Evolutionary conservation across 2,888 invertebrate species (phyloP).

Genomic region (Amphiduros pacificus): DNA sequence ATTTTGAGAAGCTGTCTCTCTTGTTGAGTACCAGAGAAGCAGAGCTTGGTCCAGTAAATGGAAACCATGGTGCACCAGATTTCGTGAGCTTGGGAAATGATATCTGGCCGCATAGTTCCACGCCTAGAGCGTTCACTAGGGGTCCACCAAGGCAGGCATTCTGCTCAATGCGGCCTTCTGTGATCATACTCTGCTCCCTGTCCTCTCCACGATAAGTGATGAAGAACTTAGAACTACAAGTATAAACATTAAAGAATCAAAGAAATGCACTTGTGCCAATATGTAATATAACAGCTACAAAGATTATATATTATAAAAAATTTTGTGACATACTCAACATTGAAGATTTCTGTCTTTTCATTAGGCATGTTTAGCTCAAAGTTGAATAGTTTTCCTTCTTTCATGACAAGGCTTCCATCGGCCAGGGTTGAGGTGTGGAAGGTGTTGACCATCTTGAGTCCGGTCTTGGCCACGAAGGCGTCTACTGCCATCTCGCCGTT

Average conservation of each 20-base stretch:
- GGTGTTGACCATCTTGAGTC: conserved; percentile 81
- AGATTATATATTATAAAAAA: no score
- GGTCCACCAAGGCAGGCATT: conserved; percentile 52
- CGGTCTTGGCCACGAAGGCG: conserved; percentile 76
- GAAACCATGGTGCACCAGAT: conserved; percentile 57
- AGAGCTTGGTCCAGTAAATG: conserved; percentile 47
- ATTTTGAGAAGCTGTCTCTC: conserved; percentile 45
- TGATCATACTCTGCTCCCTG: conserved; percentile 69
- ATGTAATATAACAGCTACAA: background rate
- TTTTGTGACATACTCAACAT: conserved; percentile 65
- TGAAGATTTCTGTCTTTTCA: conserved; percentile 82
- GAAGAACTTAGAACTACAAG: conserved; percentile 49
- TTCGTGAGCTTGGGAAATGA: conserved; percentile 67
- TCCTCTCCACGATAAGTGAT: conserved; percentile 62
- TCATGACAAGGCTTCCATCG: conserved; percentile 73
- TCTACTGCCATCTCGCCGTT: conserved; percentile 84
- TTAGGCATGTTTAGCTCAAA: conserved; percentile 80
- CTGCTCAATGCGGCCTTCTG: conserved; percentile 66
- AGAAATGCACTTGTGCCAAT: no score
- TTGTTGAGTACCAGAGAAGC: conserved; percentile 38
- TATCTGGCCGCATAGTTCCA: conserved; percentile 82
- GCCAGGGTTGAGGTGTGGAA: conserved; percentile 83
- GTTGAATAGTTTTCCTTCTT: conserved; percentile 70
- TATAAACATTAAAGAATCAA: background rate
- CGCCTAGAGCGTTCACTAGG: conserved; percentile 76